Base-by-base conservation (phyloP, 2,113 vertebrate species). In the Xenus cinereus region DNA sequence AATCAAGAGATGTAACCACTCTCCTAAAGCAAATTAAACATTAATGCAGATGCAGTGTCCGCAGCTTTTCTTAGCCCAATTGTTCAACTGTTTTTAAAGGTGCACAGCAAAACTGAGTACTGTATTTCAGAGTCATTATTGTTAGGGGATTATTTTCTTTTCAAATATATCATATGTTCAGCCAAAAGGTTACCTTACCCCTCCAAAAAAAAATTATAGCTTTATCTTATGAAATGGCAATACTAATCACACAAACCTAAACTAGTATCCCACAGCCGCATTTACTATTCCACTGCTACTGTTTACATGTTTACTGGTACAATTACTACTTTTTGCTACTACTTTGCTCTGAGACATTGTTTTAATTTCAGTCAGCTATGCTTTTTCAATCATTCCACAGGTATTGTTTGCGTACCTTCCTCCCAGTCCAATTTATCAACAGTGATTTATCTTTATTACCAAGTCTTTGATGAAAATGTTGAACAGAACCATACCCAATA, bases 11-110 rank as follows among this genome's bases (percentile, higher is more conserved):
- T 41, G 41, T 53, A 39, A 59, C 5, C 48, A 1, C 1, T 32
- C 6, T 14, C 7, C 2, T 54, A 56, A 54, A 48, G 4, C 9
- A 77, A 84, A 50, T 1, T 54, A 73, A 54, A 63, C 12, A 59
- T 64, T 64, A 50, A 28, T 27, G 3, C 0, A 12, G n/a, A 51
- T 1, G 2, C 16, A 22, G 6, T 6, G 9, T 3, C n/a, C 46
- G 16, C 45, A 33, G 13, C 19, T 84, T 60, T 87, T 45, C 28
- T 37, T 56, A 5, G 15, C 4, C 16, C 45, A 6, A 7, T 19
- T 41, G 19, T 63, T 60, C 19, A 84, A 35, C 2, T 2, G 18
- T 74, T 85, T 56, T 27, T 48, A 79, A 67, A 27, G 30, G 8
- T 74, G 17, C 20, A 45, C 19, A 76, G 12, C 3, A 59, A 72